Evolutionary conservation across 1,140 invertebrate species (phyloP).

Genomic region (Euborellia annulipes): DNA sequence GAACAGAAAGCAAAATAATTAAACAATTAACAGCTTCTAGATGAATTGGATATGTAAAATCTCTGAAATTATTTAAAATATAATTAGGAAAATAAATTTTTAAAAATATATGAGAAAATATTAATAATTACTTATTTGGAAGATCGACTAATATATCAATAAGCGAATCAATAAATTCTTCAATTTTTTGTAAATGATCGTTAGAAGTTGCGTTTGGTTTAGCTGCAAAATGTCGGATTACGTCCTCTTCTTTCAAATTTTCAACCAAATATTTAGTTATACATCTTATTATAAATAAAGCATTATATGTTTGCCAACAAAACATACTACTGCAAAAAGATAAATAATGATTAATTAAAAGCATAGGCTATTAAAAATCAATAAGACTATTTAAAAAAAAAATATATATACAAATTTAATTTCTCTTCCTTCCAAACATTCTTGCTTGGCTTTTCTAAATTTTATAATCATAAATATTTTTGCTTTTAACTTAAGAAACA

Average conservation of each 20-base stretch:
- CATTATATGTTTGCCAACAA: conserved; percentile 90
- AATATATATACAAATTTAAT: too few relatives aligned
- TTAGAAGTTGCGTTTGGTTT: conserved; percentile 21
- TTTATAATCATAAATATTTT: too few relatives aligned
- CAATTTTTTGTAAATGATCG: conserved; percentile 22
- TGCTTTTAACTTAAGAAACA: too few relatives aligned
- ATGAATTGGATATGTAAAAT: conserved; percentile 76
- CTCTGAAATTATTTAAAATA: conserved; percentile 45
- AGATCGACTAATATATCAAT: conserved; percentile 63
- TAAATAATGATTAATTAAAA: too few relatives aligned
- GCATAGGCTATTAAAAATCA: too few relatives aligned
- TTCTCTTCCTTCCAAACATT: too few relatives aligned
- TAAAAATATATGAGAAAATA: neutral
- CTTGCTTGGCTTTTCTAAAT: too few relatives aligned
- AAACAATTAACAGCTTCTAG: conserved; percentile 77
- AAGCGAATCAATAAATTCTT: conserved; percentile 48
- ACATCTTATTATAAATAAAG: conserved; percentile 76
- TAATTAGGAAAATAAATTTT: conserved; percentile 3
- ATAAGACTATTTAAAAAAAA: too few relatives aligned
- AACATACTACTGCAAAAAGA: conserved; percentile 61
- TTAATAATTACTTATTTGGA: conserved; percentile 42
- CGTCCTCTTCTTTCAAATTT: conserved; percentile 53
- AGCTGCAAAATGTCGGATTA: conserved; percentile 55
- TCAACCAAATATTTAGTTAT: conserved; percentile 81
- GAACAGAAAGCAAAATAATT: conserved; percentile 71